Conservation (phyloP, 2,113 vertebrate genomes). For the Pseudorhombus dupliciocellatus region DNA sequence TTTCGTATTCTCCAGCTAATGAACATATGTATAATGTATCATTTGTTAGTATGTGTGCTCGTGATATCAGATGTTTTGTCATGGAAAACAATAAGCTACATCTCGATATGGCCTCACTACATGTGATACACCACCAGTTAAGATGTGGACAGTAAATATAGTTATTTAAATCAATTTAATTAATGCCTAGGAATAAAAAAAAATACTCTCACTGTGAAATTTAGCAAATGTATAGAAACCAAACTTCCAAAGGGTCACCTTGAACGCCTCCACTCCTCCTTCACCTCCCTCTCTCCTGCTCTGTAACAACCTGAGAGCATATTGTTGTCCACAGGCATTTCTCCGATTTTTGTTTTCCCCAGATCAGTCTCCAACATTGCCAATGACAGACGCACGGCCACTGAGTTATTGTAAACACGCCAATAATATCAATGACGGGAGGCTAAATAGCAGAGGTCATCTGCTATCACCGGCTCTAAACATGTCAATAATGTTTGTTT, state of each 20-base stretch:
- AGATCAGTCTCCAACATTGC: slow-evolving; percentile 55
- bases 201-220: background rate
- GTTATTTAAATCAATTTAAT: too few relatives aligned
- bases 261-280: background rate
- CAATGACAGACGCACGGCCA: slow-evolving; percentile 55
- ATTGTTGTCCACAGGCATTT: slow-evolving; percentile 62
- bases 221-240: too few relatives aligned
- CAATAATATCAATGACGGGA: slow-evolving; percentile 69
- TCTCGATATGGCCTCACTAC: too few relatives aligned
- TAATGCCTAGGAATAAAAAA: too few relatives aligned
- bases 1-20: background rate
- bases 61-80: background rate
- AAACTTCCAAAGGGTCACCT: too few relatives aligned
- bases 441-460: slow-evolving; percentile 59
- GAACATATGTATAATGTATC: background rate
- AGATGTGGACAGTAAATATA: too few relatives aligned
- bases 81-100: background rate
- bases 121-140: too few relatives aligned
- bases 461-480: slow-evolving; percentile 58
- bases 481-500: slow-evolving; percentile 74
- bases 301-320: slow-evolving; percentile 27
- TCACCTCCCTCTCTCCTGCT: background rate
- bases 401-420: slow-evolving; percentile 64
- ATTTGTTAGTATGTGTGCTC: background rate
- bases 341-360: slow-evolving; percentile 46